Evolutionary conservation across 2,888 invertebrate species (phyloP).

Genomic region (Eristalis tenax): DNA sequence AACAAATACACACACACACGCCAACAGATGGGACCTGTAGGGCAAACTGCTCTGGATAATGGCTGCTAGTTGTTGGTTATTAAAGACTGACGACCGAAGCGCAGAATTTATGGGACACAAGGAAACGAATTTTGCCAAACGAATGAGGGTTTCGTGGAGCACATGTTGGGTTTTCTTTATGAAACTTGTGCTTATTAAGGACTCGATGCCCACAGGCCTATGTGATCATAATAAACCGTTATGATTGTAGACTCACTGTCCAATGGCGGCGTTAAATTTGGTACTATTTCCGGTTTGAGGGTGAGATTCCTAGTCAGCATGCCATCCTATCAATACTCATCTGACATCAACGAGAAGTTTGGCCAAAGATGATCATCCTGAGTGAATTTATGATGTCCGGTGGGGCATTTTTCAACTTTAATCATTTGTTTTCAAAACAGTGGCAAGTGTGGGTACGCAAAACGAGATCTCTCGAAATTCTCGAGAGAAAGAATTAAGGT

Average conservation of each 20-base stretch:
- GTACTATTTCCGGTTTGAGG: background rate
- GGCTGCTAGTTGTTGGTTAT: background rate
- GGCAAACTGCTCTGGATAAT: background rate
- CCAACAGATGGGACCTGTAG: background rate
- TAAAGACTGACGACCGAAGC: conserved; percentile 18
- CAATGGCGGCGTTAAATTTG: background rate
- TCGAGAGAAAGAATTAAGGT: too few species aligned
- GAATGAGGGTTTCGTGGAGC: background rate
- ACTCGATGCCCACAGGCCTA: background rate
- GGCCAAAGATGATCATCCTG: too few species aligned
- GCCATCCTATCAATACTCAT: too few species aligned
- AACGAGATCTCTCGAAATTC: too few species aligned
- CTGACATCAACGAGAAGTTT: too few species aligned
- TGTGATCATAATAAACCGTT: background rate
- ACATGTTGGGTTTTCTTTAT: background rate
- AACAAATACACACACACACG: conserved; percentile 6
- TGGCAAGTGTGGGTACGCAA: too few species aligned
- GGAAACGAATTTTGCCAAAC: background rate
- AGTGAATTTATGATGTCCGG: too few species aligned
- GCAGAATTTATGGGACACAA: conserved; percentile 22
- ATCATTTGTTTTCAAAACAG: too few species aligned
- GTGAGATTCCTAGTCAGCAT: too few species aligned
- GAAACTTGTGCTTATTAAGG: background rate
- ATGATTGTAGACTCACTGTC: background rate
- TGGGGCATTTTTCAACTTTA: too few species aligned